Evolutionary conservation across 2,797 vertebrate genomes (phyloP), one percentile per base, ranked within the genome.

Genomic region (Amazonetta brasiliensis): DNA sequence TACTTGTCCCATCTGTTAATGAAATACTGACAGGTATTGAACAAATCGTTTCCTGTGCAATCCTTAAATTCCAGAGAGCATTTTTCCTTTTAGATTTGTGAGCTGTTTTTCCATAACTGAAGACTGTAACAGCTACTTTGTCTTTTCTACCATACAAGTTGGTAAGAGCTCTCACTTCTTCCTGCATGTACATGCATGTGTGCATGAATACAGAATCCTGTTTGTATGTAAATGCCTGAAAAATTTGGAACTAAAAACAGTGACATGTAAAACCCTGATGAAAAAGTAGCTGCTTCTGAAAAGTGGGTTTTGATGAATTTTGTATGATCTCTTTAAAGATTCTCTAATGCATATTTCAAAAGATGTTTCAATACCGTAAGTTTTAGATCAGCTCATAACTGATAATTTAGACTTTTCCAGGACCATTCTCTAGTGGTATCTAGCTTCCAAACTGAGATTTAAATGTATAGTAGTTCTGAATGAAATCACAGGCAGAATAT

Each of bases 261-360:
- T 90, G 93, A 92, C 91, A 97, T 86, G 83, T 66, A 96, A 96
- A 97, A 94, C 64, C 33, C 75, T 84, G 79, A 96, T 92, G 92
- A 97, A 97, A 95, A 97, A 95, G 85, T 87, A 90, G 75, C 79
- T 96, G 85, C 96, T 97, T 97, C 97, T 97, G 91, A 96, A 97
- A 98, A 95, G 93, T 30, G 87, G 79, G 95, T 97, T 98, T 98
- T 98, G 97, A 98, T 98, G 95, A 98, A 98, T 97, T 98, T 98
- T 98, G 96, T 97, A 98, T 98, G 96, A 98, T 95, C 82, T 92
- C 91, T 98, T 97, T 96, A 93, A 94, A 97, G 94, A 97, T 97
- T 89, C 94, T 97, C 89, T 97, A 96, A 97, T 97, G 95, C 95
- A 98, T 97, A 97, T 97, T 98, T 98, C 97, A 98, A 97, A 96